Conservation (phyloP, 2,113 vertebrate genomes). For the Lophochroa leadbeateri region DNA sequence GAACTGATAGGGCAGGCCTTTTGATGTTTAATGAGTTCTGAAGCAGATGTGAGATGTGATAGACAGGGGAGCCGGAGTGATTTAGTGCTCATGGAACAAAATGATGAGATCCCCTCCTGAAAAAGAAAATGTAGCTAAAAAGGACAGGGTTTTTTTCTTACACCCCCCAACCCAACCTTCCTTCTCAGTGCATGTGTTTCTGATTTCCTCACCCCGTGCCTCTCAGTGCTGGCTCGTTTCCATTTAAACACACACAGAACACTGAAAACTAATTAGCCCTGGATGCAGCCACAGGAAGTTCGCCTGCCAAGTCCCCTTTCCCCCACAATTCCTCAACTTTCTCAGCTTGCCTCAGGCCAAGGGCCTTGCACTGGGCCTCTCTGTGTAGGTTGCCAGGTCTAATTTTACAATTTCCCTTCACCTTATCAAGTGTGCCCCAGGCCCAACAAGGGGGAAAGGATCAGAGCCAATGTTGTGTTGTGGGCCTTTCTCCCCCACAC, state of each 20-base stretch:
- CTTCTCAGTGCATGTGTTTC: slow-evolving; percentile 81
- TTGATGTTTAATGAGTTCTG: slow-evolving; percentile 86
- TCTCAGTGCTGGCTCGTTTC: slow-evolving; percentile 79
- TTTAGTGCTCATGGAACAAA: slow-evolving; percentile 79
- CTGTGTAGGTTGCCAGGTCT: slow-evolving; percentile 85
- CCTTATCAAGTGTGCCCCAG: slow-evolving; percentile 75
- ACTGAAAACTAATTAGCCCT: slow-evolving; percentile 87
- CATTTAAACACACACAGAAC: slow-evolving; percentile 80
- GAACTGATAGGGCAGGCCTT: slow-evolving; percentile 80
- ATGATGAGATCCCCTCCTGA: slow-evolving; percentile 72
- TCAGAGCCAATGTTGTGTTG: slow-evolving; percentile 64
- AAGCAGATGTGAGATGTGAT: slow-evolving; percentile 82
- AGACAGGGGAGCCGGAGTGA: slow-evolving; percentile 73
- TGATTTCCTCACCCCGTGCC: slow-evolving; percentile 81
- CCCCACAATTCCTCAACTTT: slow-evolving; percentile 84
- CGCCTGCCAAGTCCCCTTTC: slow-evolving; percentile 88
- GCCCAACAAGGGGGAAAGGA: slow-evolving; percentile 65
- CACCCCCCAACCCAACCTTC: slow-evolving; percentile 3
- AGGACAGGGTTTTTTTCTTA: background rate
- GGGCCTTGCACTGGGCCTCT: slow-evolving; percentile 75
- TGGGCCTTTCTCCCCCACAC: slow-evolving; percentile 62
- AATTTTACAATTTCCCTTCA: slow-evolving; percentile 86
- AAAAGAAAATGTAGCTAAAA: slow-evolving; percentile 76
- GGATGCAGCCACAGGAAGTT: slow-evolving; percentile 85
- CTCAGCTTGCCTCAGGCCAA: slow-evolving; percentile 78